Evolutionary conservation across 2,888 invertebrate genomes (phyloP).

Genomic region (Galerucella nymphaeae): DNA sequence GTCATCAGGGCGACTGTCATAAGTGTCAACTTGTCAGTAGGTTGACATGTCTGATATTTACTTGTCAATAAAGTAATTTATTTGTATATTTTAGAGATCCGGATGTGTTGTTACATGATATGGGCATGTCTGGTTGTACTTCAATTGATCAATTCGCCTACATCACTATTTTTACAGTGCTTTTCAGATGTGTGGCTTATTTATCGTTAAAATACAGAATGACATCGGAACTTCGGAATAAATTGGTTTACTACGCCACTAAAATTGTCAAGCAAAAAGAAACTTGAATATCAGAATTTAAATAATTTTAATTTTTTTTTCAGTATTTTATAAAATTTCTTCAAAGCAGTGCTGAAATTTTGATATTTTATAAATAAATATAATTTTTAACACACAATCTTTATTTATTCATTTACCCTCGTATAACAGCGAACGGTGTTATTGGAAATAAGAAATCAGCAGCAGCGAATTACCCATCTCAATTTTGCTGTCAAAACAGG

Average conservation of each 20-base stretch:
- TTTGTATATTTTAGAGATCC: conserved; percentile 29
- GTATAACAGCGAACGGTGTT: background rate
- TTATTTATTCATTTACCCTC: background rate
- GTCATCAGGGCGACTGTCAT: too few species aligned
- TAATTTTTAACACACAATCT: too few species aligned
- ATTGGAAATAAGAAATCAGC: conserved; percentile 12
- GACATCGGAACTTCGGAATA: conserved; percentile 69
- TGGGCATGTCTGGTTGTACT: conserved; percentile 68
- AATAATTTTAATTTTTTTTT: background rate
- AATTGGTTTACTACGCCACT: conserved; percentile 68
- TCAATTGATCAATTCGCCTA: conserved; percentile 70
- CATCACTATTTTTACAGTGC: conserved; percentile 66
- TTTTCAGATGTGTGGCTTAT: conserved; percentile 69
- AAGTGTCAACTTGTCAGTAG: too few species aligned
- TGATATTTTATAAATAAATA: too few species aligned
- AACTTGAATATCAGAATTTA: conserved; percentile 19
- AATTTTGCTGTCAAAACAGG: conserved; percentile 30
- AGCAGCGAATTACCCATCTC: conserved; percentile 7
- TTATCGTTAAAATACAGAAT: conserved; percentile 70
- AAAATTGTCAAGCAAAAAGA: conserved; percentile 69
- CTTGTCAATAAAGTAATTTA: background rate
- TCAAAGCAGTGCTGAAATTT: background rate
- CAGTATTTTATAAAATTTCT: background rate
- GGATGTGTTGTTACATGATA: conserved; percentile 69
- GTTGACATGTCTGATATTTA: background rate